Base-by-base conservation (phyloP, 2,888 invertebrate species). In the Harpalus rufipes region DNA sequence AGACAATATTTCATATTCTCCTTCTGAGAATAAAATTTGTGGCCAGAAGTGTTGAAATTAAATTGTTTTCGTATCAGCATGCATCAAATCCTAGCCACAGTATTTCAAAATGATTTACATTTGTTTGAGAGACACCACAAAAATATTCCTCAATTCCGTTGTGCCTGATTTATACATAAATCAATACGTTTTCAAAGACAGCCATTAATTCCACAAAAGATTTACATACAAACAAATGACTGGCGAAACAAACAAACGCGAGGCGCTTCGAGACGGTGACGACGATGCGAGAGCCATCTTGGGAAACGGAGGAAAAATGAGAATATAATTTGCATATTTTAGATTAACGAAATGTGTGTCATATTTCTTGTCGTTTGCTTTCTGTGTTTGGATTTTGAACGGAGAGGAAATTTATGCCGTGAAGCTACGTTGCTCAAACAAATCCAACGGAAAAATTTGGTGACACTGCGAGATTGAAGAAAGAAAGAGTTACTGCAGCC, bases 261-360 rank as follows among this genome's bases (percentile, higher is more conserved):
- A 32, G n/a, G 59, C 44, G 68, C 68, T 68, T 63, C 8, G 41
- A 39, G 39, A 68, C 68, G 68, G 5, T 25, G 68, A 32, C 68
- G 39, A 51, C 68, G 39, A 68, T 7, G 32, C 32, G 68, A 68
- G 68, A 68, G 68, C 39, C 68, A 68, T 68, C 68, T 68, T 12
- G 74, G 51, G 18, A 74, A 39, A 59, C 58, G 25, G 32, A 59
- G 61, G 58, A 80, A 80, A 80, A 80, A 80, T 80, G 79, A 41
- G 81, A 81, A 63, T 81, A 63, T 81, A 39, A 81, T 81, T 81
- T 81, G 81, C 81, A 81, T 81, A 81, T 81, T 81, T 81, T 81
- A 81, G 63, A 81, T 81, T 81, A 81, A 58, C 81, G 58, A 81
- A 81, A 81, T 81, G 61, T 80, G 80, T 81, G 44, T 81, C 81